A percentile compares a stretch with the other conserved stretches of the same genome.
Evolutionary conservation across 1,140 invertebrate species (phyloP).

Genomic region (Achatina immaculata): DNA sequence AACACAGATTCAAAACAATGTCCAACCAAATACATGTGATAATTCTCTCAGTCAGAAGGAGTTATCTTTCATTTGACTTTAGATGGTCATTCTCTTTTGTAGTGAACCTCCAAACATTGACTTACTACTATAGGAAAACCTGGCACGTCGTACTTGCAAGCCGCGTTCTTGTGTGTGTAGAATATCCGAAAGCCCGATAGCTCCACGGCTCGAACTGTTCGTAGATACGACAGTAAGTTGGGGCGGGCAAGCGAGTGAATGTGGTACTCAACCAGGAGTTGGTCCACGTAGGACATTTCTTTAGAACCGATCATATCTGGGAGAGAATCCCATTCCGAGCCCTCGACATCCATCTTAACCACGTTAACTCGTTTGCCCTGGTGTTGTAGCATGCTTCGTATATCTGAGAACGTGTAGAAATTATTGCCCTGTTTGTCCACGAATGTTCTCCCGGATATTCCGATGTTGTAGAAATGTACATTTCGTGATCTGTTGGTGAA

Average conservation of each 20-base stretch:
- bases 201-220: background rate
- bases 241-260: background rate
- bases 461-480: background rate
- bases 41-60: too few relatives aligned
- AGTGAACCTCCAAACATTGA: background rate
- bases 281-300: background rate
- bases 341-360: constrained; percentile 12
- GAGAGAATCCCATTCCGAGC: background rate
- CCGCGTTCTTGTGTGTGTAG: background rate
- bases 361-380: background rate
- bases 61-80: too few relatives aligned
- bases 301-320: background rate
- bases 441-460: background rate
- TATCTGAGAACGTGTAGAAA: background rate
- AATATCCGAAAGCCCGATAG: background rate
- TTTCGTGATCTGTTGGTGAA: background rate
- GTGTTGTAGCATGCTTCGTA: background rate
- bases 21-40: too few relatives aligned
- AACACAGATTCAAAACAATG: too few relatives aligned
- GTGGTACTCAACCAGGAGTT: background rate
- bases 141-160: background rate
- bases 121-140: background rate
- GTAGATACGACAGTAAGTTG: background rate
- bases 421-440: background rate
- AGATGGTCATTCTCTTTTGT: too few relatives aligned